Evolutionary conservation across 2,888 invertebrate genomes (phyloP).

Genomic region (Platycheirus albimanus): DNA sequence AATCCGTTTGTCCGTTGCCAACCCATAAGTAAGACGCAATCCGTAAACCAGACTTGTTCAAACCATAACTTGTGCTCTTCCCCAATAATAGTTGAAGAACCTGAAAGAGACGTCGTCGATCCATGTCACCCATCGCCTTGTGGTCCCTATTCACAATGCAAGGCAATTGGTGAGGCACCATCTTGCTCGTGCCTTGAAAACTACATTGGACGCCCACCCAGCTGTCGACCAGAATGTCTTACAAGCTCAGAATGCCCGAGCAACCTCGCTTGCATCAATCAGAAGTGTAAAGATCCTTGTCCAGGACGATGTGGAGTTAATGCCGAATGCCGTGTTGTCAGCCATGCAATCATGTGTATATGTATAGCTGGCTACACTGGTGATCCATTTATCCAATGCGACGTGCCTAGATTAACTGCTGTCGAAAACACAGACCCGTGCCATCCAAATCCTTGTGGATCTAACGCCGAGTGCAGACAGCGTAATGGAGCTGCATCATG

Average conservation of each 20-base stretch:
- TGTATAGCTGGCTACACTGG: conserved; percentile 88
- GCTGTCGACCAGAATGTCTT: conserved; percentile 91
- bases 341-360: conserved; percentile 89
- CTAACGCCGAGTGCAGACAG: conserved; percentile 89
- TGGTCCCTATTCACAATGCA: conserved; percentile 90
- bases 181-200: conserved; percentile 89
- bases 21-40: conserved; percentile 82
- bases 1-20: conserved; percentile 90
- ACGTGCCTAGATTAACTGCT: conserved; percentile 79
- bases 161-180: conserved; percentile 86
- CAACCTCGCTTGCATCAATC: conserved; percentile 88
- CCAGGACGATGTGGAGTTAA: conserved; percentile 88
- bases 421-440: conserved; percentile 85
- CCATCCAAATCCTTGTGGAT: conserved; percentile 86
- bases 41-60: no score
- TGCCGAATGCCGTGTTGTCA: conserved; percentile 89
- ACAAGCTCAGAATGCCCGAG: conserved; percentile 89
- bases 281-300: conserved; percentile 91
- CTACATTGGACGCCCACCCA: conserved; percentile 88
- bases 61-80: not conserved
- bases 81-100: conserved; percentile 80
- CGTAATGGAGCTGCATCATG: conserved; percentile 87
- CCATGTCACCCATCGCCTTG: conserved; percentile 92
- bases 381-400: conserved; percentile 89
- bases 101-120: conserved; percentile 84